Conservation (phyloP, 2,113 vertebrate genomes). For the Raphicerus campestris region DNA sequence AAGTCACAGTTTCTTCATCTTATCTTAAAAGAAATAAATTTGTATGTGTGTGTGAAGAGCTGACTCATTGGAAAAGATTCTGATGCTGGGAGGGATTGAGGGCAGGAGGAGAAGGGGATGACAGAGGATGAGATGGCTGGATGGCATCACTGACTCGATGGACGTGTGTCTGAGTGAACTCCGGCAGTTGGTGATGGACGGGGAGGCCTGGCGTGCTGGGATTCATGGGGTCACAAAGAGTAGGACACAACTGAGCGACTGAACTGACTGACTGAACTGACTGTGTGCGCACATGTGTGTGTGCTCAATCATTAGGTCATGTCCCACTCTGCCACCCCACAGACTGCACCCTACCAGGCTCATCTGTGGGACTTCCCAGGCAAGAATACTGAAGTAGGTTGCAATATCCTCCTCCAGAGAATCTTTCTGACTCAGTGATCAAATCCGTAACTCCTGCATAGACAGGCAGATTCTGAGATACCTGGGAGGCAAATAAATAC, state of each 20-base stretch:
- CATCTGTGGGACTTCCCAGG: background rate
- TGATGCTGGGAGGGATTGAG: too few relatives aligned
- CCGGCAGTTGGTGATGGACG: too few relatives aligned
- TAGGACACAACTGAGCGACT: too few relatives aligned
- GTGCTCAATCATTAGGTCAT: background rate
- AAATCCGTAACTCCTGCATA: background rate
- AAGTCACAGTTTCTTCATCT: background rate
- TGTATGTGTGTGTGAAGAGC: fast-evolving
- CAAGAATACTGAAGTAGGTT: background rate
- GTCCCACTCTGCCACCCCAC: background rate
- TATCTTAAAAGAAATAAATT: background rate
- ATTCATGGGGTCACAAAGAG: too few relatives aligned
- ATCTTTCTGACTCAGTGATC: background rate
- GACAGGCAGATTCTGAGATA: background rate
- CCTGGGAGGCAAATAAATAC: background rate
- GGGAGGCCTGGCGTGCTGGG: too few relatives aligned
- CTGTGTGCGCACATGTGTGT: background rate
- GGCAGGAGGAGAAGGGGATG: too few relatives aligned
- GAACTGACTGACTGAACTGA: too few relatives aligned
- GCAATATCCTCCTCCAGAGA: background rate
- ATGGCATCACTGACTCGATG: too few relatives aligned
- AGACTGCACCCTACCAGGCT: background rate
- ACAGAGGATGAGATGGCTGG: too few relatives aligned
- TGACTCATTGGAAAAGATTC: too few relatives aligned
- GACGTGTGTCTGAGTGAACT: too few relatives aligned